Evolutionary conservation across 92 coral and sea anemone genomes (phyloP).

Genomic region (Parazoanthus swiftii): DNA sequence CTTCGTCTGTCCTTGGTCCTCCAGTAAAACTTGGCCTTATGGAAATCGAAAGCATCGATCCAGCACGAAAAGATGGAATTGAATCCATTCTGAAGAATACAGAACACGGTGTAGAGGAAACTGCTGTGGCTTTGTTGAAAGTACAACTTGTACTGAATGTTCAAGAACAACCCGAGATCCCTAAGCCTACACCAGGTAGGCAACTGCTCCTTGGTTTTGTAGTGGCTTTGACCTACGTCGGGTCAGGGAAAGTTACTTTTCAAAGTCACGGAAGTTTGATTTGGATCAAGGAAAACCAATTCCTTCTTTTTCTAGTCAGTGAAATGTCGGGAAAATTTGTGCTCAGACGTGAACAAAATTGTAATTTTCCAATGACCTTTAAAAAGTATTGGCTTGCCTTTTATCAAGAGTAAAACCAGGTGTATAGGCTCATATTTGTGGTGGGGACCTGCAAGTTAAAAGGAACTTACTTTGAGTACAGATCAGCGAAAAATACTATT

Average conservation of each 20-base stretch:
- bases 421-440: too few relatives aligned
- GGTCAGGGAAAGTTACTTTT: background rate
- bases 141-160: constrained; percentile 79
- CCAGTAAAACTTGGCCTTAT: constrained; percentile 51
- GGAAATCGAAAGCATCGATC: constrained; percentile 21
- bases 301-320: too few relatives aligned
- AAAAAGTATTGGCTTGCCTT: too few relatives aligned
- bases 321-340: too few relatives aligned
- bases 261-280: too few relatives aligned
- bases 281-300: too few relatives aligned
- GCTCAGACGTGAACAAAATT: too few relatives aligned
- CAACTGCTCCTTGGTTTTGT: background rate
- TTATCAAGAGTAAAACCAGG: too few relatives aligned
- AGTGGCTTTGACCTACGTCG: background rate
- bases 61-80: constrained; percentile 3
- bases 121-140: constrained; percentile 69
- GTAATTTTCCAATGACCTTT: too few relatives aligned
- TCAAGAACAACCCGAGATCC: constrained; percentile 34
- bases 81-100: constrained; percentile 44
- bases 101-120: constrained; percentile 38
- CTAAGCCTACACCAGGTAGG: constrained; percentile 31
- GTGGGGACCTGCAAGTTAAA: too few relatives aligned
- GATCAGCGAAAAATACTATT: too few relatives aligned
- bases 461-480: too few relatives aligned
- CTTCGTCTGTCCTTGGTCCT: constrained; percentile 54